Evolutionary conservation across 2,797 vertebrate genomes (phyloP).

Genomic region (Anniella stebbinsi): DNA sequence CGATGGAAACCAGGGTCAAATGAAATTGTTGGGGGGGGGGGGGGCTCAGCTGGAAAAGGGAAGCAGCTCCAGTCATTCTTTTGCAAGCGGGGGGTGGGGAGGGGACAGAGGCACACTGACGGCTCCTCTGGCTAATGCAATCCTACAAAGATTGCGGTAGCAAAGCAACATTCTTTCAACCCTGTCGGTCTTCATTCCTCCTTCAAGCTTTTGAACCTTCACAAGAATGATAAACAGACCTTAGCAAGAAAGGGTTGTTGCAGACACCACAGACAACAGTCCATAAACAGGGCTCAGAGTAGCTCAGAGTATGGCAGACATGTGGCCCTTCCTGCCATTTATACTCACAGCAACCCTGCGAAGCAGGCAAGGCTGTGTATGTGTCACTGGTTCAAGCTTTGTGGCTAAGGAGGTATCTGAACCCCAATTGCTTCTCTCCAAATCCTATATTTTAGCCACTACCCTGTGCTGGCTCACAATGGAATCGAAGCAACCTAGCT

Average conservation of each 20-base stretch:
- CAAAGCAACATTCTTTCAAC: slow-evolving; percentile 72
- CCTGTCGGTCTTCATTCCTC: slow-evolving; percentile 73
- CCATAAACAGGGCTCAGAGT: background rate
- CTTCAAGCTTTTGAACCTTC: slow-evolving; percentile 63
- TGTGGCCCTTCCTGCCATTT: background rate
- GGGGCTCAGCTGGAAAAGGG: slow-evolving; percentile 12
- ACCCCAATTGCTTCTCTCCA: background rate
- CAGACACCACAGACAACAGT: background rate
- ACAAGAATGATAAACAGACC: slow-evolving; percentile 57
- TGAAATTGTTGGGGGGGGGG: background rate
- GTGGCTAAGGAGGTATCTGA: background rate
- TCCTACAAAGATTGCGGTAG: slow-evolving; percentile 36
- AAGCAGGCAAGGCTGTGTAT: background rate
- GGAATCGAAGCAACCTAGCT: too few relatives aligned
- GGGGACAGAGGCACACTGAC: slow-evolving; percentile 13
- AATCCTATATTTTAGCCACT: background rate
- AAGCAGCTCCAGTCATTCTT: slow-evolving; percentile 6
- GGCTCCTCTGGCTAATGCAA: slow-evolving; percentile 31
- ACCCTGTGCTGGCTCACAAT: background rate
- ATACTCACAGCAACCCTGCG: background rate
- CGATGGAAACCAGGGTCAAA: slow-evolving; percentile 5
- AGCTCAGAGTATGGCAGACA: background rate
- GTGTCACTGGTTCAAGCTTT: background rate
- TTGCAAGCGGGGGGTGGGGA: background rate
- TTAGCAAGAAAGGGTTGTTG: background rate